phyloP scores from a whole-genome alignment of 1,140 invertebrate genomes.

The Drosophila bipectinata region DNA sequence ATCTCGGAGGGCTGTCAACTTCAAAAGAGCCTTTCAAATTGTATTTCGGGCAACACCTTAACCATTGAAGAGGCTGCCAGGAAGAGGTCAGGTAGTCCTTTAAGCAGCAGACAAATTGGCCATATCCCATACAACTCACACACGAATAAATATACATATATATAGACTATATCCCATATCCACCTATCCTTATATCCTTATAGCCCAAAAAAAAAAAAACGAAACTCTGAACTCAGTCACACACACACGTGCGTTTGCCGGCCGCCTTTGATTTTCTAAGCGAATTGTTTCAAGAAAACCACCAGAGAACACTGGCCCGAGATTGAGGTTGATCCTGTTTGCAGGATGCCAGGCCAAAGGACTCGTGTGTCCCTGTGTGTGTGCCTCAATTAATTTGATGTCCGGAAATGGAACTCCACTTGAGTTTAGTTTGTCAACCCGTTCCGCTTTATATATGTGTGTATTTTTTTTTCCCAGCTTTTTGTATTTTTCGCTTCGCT shows the following conservation, averaged over 20 bases:
- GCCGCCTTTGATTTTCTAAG: conserved; percentile 83
- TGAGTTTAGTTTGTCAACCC: conserved; percentile 77
- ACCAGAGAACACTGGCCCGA: conserved; percentile 62
- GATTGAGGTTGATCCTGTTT: conserved; percentile 17
- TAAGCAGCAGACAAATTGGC: conserved; percentile 76
- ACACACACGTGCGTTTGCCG: conserved; percentile 35
- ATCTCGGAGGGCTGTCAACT: conserved; percentile 44
- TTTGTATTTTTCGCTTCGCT: conserved; percentile 63
- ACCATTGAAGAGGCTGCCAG: not conserved
- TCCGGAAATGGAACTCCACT: conserved; percentile 78
- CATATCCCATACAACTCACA: conserved; percentile 38
- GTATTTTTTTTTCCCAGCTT: conserved; percentile 40
- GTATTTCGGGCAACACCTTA: conserved; percentile 74
- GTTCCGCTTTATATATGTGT: conserved; percentile 14
- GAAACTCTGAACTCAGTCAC: not conserved
- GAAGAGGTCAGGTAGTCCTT: conserved; percentile 9
- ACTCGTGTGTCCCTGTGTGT: conserved; percentile 9
- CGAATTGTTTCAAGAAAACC: conserved; percentile 83
- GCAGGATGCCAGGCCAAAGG: not conserved
- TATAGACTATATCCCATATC: not conserved
- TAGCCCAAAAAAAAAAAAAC: too few relatives aligned
- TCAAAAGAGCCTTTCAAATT: conserved; percentile 73
- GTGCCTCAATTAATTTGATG: conserved; percentile 83
- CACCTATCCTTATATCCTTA: too few relatives aligned
- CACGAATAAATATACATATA: not conserved